Base-by-base conservation (phyloP, 1,140 invertebrate genomes). In the Maconellicoccus hirsutus region DNA sequence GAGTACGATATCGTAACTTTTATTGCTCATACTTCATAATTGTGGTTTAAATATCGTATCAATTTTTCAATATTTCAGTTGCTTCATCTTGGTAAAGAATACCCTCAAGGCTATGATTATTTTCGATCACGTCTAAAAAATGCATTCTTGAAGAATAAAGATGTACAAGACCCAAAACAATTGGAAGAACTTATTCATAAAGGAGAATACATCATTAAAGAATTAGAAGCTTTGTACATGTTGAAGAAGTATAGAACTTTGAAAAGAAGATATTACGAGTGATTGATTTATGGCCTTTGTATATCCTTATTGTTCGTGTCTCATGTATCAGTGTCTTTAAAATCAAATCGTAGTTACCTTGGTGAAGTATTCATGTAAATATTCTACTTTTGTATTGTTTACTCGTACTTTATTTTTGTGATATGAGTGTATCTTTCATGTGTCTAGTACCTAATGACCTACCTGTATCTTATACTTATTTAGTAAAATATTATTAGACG, bases 201-300 rank as follows among this genome's bases (percentile, higher is more conserved):
- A 78, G 94, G 93, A 70, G 83, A 94, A 74, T 97, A 86, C 81
- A 86, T 98, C n/a, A 84, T 89, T 0, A 96, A 96, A 80, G 94
- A 97, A 84, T 82, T 98, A n/a, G 91, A 96, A 82, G 87, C 93
- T 2, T 81, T 97, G n/a, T 97, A 97, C 78, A 93, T 89, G 86
- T 80, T 97, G 14, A 90, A 90, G 78, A 94, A 93, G 78, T 98
- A 97, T 77, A 82, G 94, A 76, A 89, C 92, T 1, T 78, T 98
- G 75, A 97, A 96, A 76, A 85, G 85, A 77, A 82, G 92, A 77
- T 98, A 97, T 81, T 93, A 66, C 21, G 61, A 66, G 4, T 66
- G 19, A 66, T n/a, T 26, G 6, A 14, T 16, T 16, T 6, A 33
- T 33, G 29, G 12, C 29, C 29, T 12, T 33, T 33, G 3, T 33